Evolutionary conservation across 2,888 invertebrate species (phyloP).

Genomic region (Caenorhabditis sp.): DNA sequence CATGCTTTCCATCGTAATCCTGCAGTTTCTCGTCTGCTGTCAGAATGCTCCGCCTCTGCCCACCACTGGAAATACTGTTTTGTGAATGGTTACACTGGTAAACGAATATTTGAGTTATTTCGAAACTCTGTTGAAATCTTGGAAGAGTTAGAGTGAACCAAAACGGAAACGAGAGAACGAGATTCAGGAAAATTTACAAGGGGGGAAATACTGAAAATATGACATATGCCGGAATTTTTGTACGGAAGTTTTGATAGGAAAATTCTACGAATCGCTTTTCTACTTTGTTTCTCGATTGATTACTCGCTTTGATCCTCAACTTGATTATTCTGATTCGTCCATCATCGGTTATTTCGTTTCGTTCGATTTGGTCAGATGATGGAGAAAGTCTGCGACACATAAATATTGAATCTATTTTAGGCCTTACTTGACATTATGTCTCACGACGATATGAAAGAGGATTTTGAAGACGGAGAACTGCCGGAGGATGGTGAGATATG

Average conservation of each 20-base stretch:
- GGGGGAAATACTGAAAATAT: conserved; percentile 1
- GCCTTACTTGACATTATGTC: conserved; percentile 64
- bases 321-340: not conserved
- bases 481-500: conserved; percentile 81
- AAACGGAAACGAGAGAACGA: not conserved
- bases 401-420: conserved; percentile 20
- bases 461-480: conserved; percentile 81
- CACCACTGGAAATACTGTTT: not conserved
- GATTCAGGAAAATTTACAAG: not conserved
- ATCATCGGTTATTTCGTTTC: not conserved
- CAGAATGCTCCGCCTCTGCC: not conserved
- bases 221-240: no score
- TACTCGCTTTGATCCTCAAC: not conserved
- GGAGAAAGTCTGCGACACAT: not conserved
- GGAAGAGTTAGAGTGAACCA: no score
- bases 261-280: not conserved
- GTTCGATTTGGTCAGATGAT: not conserved
- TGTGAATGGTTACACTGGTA: not conserved
- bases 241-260: not conserved
- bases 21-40: not conserved
- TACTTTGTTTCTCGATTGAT: not conserved
- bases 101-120: not conserved
- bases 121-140: not conserved
- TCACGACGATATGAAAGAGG: conserved; percentile 58
- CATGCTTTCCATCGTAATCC: conserved; percentile 14